A percentile compares a stretch with the other conserved stretches of the same genome.
These are phyloP conservation scores for Celastrina argiolus DNA, from an alignment of 2,888 invertebrate species.

Conservation along the genomic window DNA sequence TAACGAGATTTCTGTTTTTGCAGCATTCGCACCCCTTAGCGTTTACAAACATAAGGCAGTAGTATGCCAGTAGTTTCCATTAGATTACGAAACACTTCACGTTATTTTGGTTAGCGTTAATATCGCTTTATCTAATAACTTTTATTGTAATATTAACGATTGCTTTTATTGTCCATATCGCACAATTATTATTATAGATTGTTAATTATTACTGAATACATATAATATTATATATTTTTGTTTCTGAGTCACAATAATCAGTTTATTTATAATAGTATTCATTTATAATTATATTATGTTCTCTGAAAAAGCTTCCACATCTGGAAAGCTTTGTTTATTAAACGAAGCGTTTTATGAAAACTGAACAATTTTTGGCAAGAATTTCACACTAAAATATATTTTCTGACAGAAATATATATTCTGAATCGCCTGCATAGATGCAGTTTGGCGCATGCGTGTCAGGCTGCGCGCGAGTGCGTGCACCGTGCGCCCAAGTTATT, in stretches of 20 bases:
- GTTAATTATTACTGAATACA: no score
- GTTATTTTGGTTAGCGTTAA: conserved; percentile 4
- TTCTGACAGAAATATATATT: conserved; percentile 35
- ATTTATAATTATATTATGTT: no score
- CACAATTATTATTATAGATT: no score
- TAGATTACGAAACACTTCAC: conserved; percentile 5
- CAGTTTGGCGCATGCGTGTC: conserved; percentile 67
- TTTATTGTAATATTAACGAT: no score
- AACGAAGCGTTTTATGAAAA: not conserved
- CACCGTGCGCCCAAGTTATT: conserved; percentile 55
- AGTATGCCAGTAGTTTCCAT: not conserved
- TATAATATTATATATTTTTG: no score
- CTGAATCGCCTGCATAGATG: conserved; percentile 45
- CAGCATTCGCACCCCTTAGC: conserved; percentile 67
- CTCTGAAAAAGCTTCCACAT: no score
- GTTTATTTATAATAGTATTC: no score
- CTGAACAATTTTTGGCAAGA: not conserved
- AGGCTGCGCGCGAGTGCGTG: conserved; percentile 69
- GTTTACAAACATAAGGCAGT: conserved; percentile 36
- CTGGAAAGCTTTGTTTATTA: no score
- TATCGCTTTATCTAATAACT: no score
- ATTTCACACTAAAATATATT: conserved; percentile 17
- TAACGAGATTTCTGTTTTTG: conserved; percentile 78
- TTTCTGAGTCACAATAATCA: no score
- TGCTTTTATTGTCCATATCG: no score